phyloP scores from a whole-genome alignment of 2,113 vertebrate genomes.

The Herpetotheres cachinnans region DNA sequence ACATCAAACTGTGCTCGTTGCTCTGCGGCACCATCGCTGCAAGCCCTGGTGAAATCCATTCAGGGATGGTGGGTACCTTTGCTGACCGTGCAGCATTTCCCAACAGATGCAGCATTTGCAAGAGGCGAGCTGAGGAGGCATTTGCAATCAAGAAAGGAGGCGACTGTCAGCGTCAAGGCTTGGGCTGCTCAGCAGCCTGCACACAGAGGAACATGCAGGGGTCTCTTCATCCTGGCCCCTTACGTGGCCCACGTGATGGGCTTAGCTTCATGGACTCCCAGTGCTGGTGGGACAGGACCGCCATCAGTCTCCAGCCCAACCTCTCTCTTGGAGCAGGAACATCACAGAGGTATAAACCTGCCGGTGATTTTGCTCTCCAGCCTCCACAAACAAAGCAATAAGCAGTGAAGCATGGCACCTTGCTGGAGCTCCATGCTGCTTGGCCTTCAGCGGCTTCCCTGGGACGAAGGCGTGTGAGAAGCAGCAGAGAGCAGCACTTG shows the following conservation, averaged over 20 bases:
- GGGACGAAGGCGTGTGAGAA: background rate
- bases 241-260: too few species aligned
- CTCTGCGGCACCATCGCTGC: accelerated
- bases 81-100: background rate
- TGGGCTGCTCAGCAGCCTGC: background rate
- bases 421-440: background rate
- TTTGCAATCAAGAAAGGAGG: background rate
- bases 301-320: background rate
- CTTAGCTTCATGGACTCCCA: background rate
- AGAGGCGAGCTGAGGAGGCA: background rate
- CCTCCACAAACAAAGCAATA: background rate
- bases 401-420: background rate
- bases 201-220: background rate
- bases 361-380: background rate
- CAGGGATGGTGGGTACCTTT: background rate
- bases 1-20: background rate
- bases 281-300: background rate
- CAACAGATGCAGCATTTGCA: background rate
- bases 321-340: background rate
- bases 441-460: background rate
- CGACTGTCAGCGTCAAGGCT: background rate
- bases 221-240: background rate
- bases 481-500: background rate
- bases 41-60: background rate
- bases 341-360: background rate